Percentiles rank a stretch among this genome's conserved stretches.
phyloP scores from a whole-genome alignment of 2,888 invertebrate species.

The Thereva nobilitata region DNA sequence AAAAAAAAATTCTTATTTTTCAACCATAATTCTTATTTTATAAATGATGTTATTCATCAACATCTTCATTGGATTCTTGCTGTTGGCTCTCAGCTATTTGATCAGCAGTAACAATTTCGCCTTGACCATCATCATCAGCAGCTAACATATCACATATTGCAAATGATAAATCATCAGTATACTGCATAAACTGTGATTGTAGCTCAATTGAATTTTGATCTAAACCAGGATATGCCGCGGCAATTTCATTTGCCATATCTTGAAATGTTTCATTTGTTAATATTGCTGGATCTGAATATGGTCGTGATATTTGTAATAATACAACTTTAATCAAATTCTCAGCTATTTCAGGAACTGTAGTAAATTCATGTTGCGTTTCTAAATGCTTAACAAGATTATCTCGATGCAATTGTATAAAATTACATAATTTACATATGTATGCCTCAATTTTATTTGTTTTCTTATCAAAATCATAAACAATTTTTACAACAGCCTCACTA shows the following conservation, averaged over 20 bases:
- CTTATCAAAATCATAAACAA: constrained; percentile 27
- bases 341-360: background rate
- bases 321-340: background rate
- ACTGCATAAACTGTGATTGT: constrained; percentile 28
- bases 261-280: too few relatives aligned
- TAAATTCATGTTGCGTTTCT: constrained; percentile 27
- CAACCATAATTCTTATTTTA: too few relatives aligned
- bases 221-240: too few relatives aligned
- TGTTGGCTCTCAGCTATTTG: too few relatives aligned
- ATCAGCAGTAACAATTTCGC: too few relatives aligned
- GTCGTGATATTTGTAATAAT: constrained; percentile 12
- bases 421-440: constrained; percentile 36
- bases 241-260: too few relatives aligned
- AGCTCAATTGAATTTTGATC: too few relatives aligned
- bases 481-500: constrained; percentile 6
- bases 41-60: too few relatives aligned
- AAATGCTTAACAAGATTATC: constrained; percentile 30
- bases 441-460: constrained; percentile 24
- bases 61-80: too few relatives aligned
- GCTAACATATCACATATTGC: constrained; percentile 51
- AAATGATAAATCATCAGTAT: constrained; percentile 48
- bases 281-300: constrained; percentile 3
- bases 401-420: constrained; percentile 35
- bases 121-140: constrained; percentile 3
- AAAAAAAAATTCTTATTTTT: too few relatives aligned